Conservation (phyloP, 2,888 invertebrate species). For the Epirrhoe tristata region DNA sequence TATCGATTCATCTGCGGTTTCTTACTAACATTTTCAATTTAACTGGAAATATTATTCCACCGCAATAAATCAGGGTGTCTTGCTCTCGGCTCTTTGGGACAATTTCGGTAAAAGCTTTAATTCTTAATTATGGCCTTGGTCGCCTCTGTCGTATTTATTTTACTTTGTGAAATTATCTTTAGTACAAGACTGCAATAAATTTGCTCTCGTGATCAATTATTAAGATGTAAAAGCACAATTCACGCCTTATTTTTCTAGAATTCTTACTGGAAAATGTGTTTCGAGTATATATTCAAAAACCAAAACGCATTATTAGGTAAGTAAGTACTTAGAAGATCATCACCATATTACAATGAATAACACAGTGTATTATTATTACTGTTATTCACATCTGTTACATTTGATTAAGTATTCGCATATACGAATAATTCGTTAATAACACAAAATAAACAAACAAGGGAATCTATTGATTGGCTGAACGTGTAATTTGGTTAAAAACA, state of each 20-base stretch:
- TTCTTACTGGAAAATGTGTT: neutral
- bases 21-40: constrained; percentile 70
- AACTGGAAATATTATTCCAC: constrained; percentile 68
- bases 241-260: neutral
- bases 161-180: constrained; percentile 69
- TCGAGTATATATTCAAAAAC: neutral
- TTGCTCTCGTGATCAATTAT: constrained; percentile 69
- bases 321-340: too few species aligned
- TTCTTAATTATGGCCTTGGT: constrained; percentile 78
- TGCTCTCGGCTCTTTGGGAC: constrained; percentile 63
- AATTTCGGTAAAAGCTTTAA: constrained; percentile 75
- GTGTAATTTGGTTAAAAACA: constrained; percentile 34
- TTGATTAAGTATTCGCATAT: too few species aligned
- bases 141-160: constrained; percentile 71
- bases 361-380: too few species aligned
- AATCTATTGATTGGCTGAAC: constrained; percentile 23
- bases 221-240: constrained; percentile 53
- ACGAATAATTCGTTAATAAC: constrained; percentile 49
- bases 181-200: constrained; percentile 62
- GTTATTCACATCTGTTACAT: too few species aligned
- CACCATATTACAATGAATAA: too few species aligned
- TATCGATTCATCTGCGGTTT: constrained; percentile 64
- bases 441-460: constrained; percentile 19
- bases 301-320: neutral
- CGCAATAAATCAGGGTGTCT: constrained; percentile 69